Conservation (phyloP, 2,113 vertebrate genomes). For the Oreotrochilus melanogaster region DNA sequence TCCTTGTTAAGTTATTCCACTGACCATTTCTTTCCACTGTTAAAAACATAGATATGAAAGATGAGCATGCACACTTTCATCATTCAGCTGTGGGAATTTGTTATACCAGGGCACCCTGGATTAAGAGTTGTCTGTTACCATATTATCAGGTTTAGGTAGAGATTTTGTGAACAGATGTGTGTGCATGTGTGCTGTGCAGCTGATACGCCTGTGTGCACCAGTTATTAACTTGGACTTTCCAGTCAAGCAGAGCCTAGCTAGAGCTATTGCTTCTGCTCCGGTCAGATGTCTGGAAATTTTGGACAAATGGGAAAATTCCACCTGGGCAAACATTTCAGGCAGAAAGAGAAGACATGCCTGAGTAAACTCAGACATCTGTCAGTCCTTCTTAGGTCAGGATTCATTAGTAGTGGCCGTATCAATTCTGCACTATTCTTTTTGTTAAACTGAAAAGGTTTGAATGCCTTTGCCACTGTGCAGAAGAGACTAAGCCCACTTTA, state of each 20-base stretch:
- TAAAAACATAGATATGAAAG: background rate
- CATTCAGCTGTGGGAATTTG: background rate
- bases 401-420: background rate
- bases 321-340: background rate
- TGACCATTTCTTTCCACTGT: background rate
- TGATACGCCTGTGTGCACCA: background rate
- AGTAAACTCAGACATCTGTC: background rate
- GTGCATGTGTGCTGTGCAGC: background rate
- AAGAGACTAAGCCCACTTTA: background rate
- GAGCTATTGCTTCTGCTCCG: background rate
- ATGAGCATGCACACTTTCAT: background rate
- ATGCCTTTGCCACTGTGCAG: background rate
- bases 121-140: background rate
- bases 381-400: background rate
- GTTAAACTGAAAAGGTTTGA: background rate
- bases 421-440: background rate
- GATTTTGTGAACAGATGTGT: background rate
- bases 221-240: background rate
- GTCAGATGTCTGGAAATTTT: background rate
- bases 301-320: conserved; percentile 27
- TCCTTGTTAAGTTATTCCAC: background rate
- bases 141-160: background rate
- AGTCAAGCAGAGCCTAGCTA: background rate
- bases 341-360: conserved; percentile 7
- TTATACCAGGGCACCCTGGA: background rate